Base-by-base conservation (phyloP, 2,888 invertebrate species). In the Steromphala cineraria region DNA sequence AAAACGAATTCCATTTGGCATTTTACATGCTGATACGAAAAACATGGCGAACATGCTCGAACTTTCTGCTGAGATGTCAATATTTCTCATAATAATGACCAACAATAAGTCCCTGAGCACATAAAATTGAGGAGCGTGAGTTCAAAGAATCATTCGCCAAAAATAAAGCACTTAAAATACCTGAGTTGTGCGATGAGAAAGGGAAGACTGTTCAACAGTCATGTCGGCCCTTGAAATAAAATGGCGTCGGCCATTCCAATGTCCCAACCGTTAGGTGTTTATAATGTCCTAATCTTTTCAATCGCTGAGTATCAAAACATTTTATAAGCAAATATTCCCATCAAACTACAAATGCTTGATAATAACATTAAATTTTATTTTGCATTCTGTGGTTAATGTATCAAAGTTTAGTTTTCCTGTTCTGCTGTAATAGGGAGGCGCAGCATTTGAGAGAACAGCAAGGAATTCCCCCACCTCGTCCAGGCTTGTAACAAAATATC, bases 161-260 rank as follows among this genome's bases (percentile, higher is more conserved):
- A 36, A 36, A 36, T 36, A 36, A 36, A 36, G 36, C 55, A 55
- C 15, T n/a, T 21, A 21, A 74, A 19, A 53, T 83, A 84, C 84
- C 84, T 84, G 83, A 67, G 75, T 77, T 80, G 77, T 67, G 40
- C 81, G 83, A 76, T 80, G 83, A 62, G 82, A 80, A 19, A 85
- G 79, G 77, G 79, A 80, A 53, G 85, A 85, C 81, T 85, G 85
- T 79, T 85, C 85, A 77, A 85, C 85, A 77, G 85, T 85, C 85
- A 85, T 85, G 79, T 81, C 81, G 77, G 76, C 67, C 67, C 71
- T 55, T 75, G 56, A 62, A 75, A 80, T 79, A 83, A 80, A 82
- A 83, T 83, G 83, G 83, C 83, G 80, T 77, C 81, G 75, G 74
- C 75, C 81, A 67, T 75, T 71, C 53, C 82, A 81, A 71, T 67